Evolutionary conservation across 2,888 invertebrate genomes (phyloP), one percentile per base, ranked within the genome.

Genomic region (Diarsia dahlii): DNA sequence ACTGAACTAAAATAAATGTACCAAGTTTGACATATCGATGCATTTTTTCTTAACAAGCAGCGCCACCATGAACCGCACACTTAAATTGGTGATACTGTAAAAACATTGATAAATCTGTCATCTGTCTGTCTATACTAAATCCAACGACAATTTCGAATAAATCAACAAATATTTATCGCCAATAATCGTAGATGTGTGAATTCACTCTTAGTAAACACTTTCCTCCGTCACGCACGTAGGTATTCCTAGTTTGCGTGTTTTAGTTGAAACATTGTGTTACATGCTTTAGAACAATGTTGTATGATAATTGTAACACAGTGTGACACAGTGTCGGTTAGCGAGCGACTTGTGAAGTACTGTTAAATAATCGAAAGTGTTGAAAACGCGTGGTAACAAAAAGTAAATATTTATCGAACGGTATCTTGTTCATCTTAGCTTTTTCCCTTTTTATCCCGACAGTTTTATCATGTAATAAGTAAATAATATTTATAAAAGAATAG

Each of bases 181-280:
- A 52, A 78, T 76, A 34, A 63, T 13, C 56, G 54, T 0, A 77
- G 13, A 64, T 56, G 78, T 85, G 76, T 86, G 65, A 69, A 85
- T 69, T 45, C 67, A 9, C 85, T 79, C 18, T 82, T 50, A 23
- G 56, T 74, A 67, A 80, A 84, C 78, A 84, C 86, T 84, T 87
- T 86, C 88, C 64, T 81, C 58, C n/a, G 76, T 73, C 86, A 86
- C 88, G 78, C 84, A 73, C 34, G 20, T 79, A 73, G 23, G 20
- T 79, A 63, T 70, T 69, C 52, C 71, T 56, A 70, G 50, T 67
- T 54, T 1, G 39, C 60, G 76, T 74, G 39, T 86, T 84, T 62
- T 63, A 81, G 34, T 46, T 79, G 3, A 23, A 39, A 71, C 60
- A 63, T 52, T 34, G 74, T 80, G 81, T 50, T 45, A 13, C 3